Evolutionary conservation across 2,797 vertebrate species (phyloP), one percentile per base, ranked within the genome.

Genomic region (Clarias laeviceps): DNA sequence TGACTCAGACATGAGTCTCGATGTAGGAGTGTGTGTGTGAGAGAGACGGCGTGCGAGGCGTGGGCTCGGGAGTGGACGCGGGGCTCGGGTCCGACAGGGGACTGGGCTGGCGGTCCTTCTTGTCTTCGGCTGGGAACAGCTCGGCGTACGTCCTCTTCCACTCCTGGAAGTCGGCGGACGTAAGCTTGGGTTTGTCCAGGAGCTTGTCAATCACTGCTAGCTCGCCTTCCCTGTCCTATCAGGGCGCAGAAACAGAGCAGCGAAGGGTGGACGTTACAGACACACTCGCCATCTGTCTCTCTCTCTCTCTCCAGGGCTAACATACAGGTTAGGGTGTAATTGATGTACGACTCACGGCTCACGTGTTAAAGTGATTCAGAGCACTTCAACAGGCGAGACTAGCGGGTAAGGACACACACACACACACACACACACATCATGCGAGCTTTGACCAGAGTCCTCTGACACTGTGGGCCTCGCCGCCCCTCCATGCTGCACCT

Each of bases 211-310:
- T 98, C 95, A 97, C 93, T 93, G 96, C 96, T 93, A 99, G 95
- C 96, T 99, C 98, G 92, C 97, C 97, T 97, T 99, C 97, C 96
- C 97, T 98, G 95, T 98, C 98, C 98, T 99, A 95, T 90, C 90
- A 86, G 92, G 91, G 89, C 89, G 94, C 90, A 94, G 91, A 95
- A 94, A 96, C 92, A 95, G 90, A 95, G 95, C 94, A 95, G 89
- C 89, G 89, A 88, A 85, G 87, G 88, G 88, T 90, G 87, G 84
- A 80, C 56, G 85, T 90, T 89, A 91, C 85, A 87, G 72, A 83
- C 79, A 81, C 93, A 94, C 91, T 90, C 82, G 84, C 79, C 54
- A 59, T 65, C 78, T 40, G 37, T 40, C 37, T 40, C 17, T 32
- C 45, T 45, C 91, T 66, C 79, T 66, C 40, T 66, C 37, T 62